Percentiles rank a stretch among this genome's conserved stretches.
phyloP scores from a whole-genome alignment of 1,140 invertebrate species.

The Olivierus martensii region DNA sequence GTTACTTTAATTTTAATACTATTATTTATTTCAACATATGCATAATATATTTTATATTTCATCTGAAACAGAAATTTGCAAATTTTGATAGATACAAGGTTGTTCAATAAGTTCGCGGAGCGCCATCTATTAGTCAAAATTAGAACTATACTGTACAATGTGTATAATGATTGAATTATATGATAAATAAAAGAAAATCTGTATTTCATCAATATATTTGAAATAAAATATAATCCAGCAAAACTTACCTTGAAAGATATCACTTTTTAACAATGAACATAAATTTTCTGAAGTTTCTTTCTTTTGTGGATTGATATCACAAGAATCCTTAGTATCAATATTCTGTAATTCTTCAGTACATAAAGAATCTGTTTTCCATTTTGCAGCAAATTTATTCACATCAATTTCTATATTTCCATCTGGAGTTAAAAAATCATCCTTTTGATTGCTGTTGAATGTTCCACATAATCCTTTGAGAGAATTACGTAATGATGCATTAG shows the following conservation, averaged over 20 bases:
- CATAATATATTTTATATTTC: too few species aligned
- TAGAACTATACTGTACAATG: too few species aligned
- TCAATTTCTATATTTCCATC: conserved; percentile 68
- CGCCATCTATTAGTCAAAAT: too few species aligned
- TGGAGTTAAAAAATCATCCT: conserved; percentile 74
- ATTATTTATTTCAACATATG: too few species aligned
- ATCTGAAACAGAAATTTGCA: too few species aligned
- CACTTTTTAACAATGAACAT: conserved; percentile 23
- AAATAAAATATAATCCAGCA: too few species aligned
- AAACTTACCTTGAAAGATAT: conserved; percentile 25
- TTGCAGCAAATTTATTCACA: conserved; percentile 62
- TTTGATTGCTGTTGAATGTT: conserved; percentile 70
- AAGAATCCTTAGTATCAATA: conserved; percentile 39
- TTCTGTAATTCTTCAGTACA: conserved; percentile 47
- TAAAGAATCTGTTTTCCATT: conserved; percentile 52
- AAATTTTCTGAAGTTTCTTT: conserved; percentile 40
- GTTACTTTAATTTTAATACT: too few species aligned
- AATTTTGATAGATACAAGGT: too few species aligned
- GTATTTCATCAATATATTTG: too few species aligned
- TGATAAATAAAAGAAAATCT: too few species aligned
- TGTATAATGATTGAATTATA: too few species aligned
- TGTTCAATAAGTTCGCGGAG: too few species aligned
- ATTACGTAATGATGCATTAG: conserved; percentile 50
- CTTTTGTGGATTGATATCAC: conserved; percentile 51
- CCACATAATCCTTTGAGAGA: conserved; percentile 61